Evolutionary conservation across 2,113 vertebrate species (phyloP), one percentile per base, ranked within the genome.

Genomic region (Uria lomvia): DNA sequence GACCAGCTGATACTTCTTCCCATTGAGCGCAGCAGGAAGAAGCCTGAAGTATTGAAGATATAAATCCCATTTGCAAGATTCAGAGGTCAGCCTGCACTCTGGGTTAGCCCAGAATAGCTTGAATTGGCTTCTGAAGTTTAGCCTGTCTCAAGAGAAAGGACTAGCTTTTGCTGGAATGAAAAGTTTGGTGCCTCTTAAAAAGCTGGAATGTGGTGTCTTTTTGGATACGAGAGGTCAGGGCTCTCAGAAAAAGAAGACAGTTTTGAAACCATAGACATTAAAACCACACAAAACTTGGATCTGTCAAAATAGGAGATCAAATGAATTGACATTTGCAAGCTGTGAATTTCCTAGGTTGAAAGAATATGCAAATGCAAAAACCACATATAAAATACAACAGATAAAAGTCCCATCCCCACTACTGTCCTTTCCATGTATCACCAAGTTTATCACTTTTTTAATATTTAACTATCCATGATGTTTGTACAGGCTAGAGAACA

Each of bases 71-170:
- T 45, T 89, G 6, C 18, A 89, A 56, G 8, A 66, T 74, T 49
- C 11, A 19, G 30, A 80, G 17, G 9, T 68, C 66, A 79, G 15
- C 6, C 34, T 76, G 34, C 38, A 24, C 15, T 72, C 40, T 56
- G 0, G 0, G 8, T 38, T 59, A 80, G 12, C 9, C 11, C 15
- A 76, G 30, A 59, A 36, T 5, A 60, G 26, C 8, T 10, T n/a
- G 70, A 42, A 3, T 49, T 49, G 47, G 47, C 5, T 66, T 72
- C 53, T 76, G 29, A 67, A 86, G 24, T 19, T 22, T 49, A 49
- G 21, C 21, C 18, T 87, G 79, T 40, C 50, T 62, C 4, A 65
- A 80, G 12, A 42, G 23, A 85, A 72, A 8, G 12, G 14, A 88
- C 11, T 32, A 76, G 9, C 1, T 53, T 66, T 40, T 71, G 4